These are phyloP conservation scores for Phenganax subtilis DNA, from an alignment of 92 coral and sea anemone species.

Conservation along the genomic window DNA sequence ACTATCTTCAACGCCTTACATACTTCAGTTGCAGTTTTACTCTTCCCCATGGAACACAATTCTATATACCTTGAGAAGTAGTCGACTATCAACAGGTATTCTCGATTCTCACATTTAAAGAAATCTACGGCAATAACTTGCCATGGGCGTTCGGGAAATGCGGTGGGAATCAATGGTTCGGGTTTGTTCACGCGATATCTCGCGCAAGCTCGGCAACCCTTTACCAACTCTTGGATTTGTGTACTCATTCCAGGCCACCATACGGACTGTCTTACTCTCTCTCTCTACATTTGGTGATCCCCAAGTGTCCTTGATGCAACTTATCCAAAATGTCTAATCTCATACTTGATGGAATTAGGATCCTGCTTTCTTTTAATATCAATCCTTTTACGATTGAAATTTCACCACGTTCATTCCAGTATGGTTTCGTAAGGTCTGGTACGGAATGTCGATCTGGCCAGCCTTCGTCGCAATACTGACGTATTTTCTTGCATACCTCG, in stretches of 20 bases:
- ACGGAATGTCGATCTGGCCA: slow-evolving; percentile 37
- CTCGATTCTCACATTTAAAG: slow-evolving; percentile 41
- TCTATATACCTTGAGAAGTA: not conserved
- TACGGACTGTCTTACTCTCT: slow-evolving; percentile 48
- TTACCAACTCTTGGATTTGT: slow-evolving; percentile 47
- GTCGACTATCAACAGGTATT: not conserved
- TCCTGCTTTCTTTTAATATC: slow-evolving; percentile 38
- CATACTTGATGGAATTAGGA: slow-evolving; percentile 44
- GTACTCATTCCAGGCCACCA: slow-evolving; percentile 59
- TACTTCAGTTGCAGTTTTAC: too few relatives aligned
- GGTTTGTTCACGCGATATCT: slow-evolving; percentile 41
- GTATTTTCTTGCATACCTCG: slow-evolving; percentile 43
- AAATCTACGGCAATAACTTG: slow-evolving; percentile 51
- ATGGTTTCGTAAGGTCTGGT: slow-evolving; percentile 30
- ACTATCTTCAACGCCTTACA: too few relatives aligned
- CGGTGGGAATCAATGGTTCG: slow-evolving; percentile 46
- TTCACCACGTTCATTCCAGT: slow-evolving; percentile 34
- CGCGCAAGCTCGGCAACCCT: slow-evolving; percentile 43
- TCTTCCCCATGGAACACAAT: not conserved
- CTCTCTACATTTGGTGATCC: slow-evolving; percentile 53
- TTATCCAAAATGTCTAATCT: slow-evolving; percentile 48
- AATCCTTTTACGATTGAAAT: not conserved
- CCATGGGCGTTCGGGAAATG: slow-evolving; percentile 53
- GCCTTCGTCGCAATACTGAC: slow-evolving; percentile 28
- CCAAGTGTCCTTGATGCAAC: slow-evolving; percentile 50